A percentile compares a stretch with the other conserved stretches of the same genome.
Conservation (phyloP, 2,113 vertebrate species). For the Callaeas wilsoni region DNA sequence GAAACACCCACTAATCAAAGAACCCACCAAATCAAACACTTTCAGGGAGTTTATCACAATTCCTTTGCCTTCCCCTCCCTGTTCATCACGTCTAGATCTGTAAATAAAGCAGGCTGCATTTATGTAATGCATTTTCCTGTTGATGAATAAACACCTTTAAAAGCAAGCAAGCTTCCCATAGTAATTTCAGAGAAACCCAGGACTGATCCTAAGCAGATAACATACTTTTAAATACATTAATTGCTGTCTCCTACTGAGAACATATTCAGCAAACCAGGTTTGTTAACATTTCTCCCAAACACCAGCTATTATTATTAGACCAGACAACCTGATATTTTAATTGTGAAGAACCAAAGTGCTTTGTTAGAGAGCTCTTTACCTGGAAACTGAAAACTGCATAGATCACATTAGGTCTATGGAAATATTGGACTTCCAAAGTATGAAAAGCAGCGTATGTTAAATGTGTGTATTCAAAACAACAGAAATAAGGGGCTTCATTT, state of each 20-base stretch:
- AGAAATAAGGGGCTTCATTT: background rate
- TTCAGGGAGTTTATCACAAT: background rate
- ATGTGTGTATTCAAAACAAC: slow-evolving; percentile 20
- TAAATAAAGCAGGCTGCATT: background rate
- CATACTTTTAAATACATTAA: background rate
- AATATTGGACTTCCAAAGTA: slow-evolving; percentile 12
- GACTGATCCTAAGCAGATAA: slow-evolving; percentile 5
- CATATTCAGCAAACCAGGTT: background rate
- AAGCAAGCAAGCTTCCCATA: background rate
- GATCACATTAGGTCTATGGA: background rate
- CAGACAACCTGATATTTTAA: slow-evolving; percentile 23
- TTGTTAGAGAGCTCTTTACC: background rate
- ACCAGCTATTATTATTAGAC: background rate
- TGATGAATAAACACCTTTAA: background rate
- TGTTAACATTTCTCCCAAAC: slow-evolving; percentile 4
- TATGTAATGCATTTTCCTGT: background rate
- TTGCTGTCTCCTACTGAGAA: background rate
- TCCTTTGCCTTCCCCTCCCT: background rate
- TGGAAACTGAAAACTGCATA: slow-evolving; percentile 12
- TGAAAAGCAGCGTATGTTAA: slow-evolving; percentile 17
- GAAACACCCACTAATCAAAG: background rate
- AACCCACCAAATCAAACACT: background rate
- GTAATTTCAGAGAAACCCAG: background rate
- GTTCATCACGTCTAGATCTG: background rate
- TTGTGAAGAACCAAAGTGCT: background rate